Evolutionary conservation across 2,113 vertebrate genomes (phyloP).

Genomic region (Xyliphius kryptos): DNA sequence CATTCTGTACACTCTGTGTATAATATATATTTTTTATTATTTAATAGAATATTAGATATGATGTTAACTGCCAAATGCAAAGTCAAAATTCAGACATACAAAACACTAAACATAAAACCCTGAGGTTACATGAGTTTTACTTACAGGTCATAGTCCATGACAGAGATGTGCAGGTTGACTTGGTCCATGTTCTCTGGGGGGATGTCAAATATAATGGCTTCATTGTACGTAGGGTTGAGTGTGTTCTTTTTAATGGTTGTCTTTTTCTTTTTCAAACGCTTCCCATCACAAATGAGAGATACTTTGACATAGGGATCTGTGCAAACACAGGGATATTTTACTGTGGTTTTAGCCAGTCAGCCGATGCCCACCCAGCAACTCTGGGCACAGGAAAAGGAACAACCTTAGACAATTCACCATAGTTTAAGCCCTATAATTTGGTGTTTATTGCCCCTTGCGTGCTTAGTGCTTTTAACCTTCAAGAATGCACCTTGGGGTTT

Average conservation of each 20-base stretch:
- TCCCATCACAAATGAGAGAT: conserved; percentile 90
- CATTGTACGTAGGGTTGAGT: conserved; percentile 93
- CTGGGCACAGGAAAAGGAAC: no score
- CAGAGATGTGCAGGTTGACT: conserved; percentile 93
- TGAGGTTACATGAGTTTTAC: conserved; percentile 36
- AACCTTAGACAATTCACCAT: no score
- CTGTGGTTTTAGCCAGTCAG: no score
- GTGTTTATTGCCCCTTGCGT: no score
- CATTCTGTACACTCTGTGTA: no score
- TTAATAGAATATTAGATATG: no score
- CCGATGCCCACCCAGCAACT: no score
- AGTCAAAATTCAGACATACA: background rate
- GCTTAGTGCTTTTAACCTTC: no score
- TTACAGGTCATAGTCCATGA: conserved; percentile 97
- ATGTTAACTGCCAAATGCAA: no score
- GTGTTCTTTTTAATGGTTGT: conserved; percentile 98
- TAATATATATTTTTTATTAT: no score
- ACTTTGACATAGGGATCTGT: conserved; percentile 96
- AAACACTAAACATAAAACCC: background rate
- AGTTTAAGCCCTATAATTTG: no score
- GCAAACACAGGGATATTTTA: background rate
- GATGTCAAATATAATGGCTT: conserved; percentile 98
- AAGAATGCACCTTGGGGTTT: no score
- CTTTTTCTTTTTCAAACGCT: conserved; percentile 97
- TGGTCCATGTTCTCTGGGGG: conserved; percentile 98